Base-by-base conservation (phyloP, 2,113 vertebrate species). In the Cottus gobio region DNA sequence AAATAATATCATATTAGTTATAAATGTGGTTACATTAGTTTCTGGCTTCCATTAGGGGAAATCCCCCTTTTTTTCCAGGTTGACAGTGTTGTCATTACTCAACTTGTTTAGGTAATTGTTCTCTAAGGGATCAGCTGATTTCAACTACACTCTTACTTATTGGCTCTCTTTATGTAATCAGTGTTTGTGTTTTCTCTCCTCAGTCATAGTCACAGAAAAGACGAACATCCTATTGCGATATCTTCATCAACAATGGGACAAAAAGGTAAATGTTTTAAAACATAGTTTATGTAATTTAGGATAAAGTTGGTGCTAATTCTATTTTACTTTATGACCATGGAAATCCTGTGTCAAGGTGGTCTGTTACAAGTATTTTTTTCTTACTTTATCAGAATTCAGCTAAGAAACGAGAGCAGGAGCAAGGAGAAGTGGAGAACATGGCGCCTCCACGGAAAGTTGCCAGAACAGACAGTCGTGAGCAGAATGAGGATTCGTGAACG, bases 191-290 rank as follows among this genome's bases (percentile, higher is more conserved):
- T 50, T 68, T 80, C 74, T 74, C 75, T 26, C 86, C 79, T 26
- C 91, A 99, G 98, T 99, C 86, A 99, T 99, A 4, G 97, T 99
- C 73, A 98, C 97, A 93, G 98, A 99, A 93, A 99, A 99, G 93
- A 99, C 97, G 61, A 98, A 99, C 86, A 98, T 99, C 71, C 96
- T 99, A 39, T 87, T 99, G 91, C 95, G 97, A 83, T 99, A 98
- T 88, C 94, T 98, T 78, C 97, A 98, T 85, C 97, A 98, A 88
- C 97, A 98, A 90, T 99, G 97, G 96, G 97, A 98, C 94, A 99
- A 98, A 95, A 98, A 98, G 96, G 98, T 97, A 93, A 52, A 54
- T 5, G 2, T 37, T 62, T n/a, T 62, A 13, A 9, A 62, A 42
- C 22, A 56, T 3, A 9, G 4, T 44, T 18, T 8, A 26, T n/a